Evolutionary conservation across 2,888 invertebrate genomes (phyloP), one percentile per base, ranked within the genome.

Genomic region (Lochmaea capreae): DNA sequence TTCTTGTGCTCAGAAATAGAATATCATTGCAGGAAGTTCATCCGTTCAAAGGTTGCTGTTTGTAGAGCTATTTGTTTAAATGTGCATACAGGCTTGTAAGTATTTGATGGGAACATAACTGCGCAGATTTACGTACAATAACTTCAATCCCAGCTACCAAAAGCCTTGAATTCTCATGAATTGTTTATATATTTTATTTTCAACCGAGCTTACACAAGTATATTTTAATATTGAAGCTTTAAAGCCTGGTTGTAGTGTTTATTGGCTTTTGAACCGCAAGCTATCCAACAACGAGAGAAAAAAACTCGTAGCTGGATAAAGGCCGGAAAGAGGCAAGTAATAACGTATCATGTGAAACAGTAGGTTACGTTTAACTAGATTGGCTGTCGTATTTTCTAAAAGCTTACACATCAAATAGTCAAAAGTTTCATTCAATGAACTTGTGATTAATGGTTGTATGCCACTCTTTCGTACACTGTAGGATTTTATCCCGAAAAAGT

Each of bases 401-500:
- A 65, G 49, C 65, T 49, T 22, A 22, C 46, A 65, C 65, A 65
- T 65, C 65, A 65, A 65, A 49, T 49, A 49, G 49, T 49, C 65
- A 49, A 65, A 65, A 65, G 26, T 65, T 46, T 46, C 26, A 65
- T 65, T 65, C 26, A 65, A 22, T 65, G 65, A 65, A 46, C 33
- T 65, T 52, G 26, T 65, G 65, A 65, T 65, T 65, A 46, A 65
- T 65, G 65, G 26, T 12, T 49, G 10, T 65, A 33, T 42, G 18
- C 43, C 14, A 9, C 63, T 22, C 65, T 65, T 65, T 65, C 18
- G n/a, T 18, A 65, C 39, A 33, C 14, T 16, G 33, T 33, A 26
- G 12, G 18, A 26, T 22, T 58, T 58, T 58, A 33, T 33, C 61
- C 61, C 39, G 14, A 33, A 61, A 61, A 61, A 39, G 61, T 39